These are phyloP conservation scores for Acipenser ruthenus DNA, from an alignment of 2,797 vertebrate genomes.

Conservation along the genomic window DNA sequence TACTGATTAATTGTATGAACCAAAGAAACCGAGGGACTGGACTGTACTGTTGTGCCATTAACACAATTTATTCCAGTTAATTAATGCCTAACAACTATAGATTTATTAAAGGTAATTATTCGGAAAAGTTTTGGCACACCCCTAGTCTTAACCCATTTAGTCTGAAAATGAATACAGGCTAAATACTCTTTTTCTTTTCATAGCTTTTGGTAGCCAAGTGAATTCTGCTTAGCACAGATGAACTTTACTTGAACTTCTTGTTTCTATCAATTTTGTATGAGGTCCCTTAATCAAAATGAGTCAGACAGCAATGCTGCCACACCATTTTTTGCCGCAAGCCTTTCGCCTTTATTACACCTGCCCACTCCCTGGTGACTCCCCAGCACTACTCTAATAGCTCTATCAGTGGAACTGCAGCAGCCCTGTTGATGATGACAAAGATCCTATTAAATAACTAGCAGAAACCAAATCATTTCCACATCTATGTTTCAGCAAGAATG, in stretches of 20 bases:
- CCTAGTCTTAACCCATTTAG: too few species aligned
- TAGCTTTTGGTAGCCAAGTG: not conserved
- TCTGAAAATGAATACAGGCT: too few species aligned
- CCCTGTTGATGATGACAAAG: not conserved
- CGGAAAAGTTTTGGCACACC: too few species aligned
- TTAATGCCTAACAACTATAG: too few species aligned
- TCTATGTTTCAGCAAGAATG: too few species aligned
- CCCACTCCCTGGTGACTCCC: constrained; percentile 17
- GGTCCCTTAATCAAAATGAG: constrained; percentile 47
- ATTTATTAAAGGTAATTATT: too few species aligned
- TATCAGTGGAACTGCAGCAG: not conserved
- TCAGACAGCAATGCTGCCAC: constrained; percentile 35
- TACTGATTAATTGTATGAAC: too few species aligned
- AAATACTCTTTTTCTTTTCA: too few species aligned
- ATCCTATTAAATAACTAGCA: not conserved
- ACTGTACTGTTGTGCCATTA: too few species aligned
- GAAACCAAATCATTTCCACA: too few species aligned
- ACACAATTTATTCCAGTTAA: too few species aligned
- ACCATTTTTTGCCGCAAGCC: constrained; percentile 17
- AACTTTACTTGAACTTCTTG: constrained; percentile 55
- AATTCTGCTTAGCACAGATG: constrained; percentile 23
- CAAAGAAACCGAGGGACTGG: too few species aligned
- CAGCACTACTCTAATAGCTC: not conserved
- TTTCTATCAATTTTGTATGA: constrained; percentile 60
- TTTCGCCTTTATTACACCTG: constrained; percentile 32